Percentiles rank a stretch among this genome's conserved stretches.
phyloP scores from a whole-genome alignment of 2,113 vertebrate species.

The Neomonachus schauinslandi region DNA sequence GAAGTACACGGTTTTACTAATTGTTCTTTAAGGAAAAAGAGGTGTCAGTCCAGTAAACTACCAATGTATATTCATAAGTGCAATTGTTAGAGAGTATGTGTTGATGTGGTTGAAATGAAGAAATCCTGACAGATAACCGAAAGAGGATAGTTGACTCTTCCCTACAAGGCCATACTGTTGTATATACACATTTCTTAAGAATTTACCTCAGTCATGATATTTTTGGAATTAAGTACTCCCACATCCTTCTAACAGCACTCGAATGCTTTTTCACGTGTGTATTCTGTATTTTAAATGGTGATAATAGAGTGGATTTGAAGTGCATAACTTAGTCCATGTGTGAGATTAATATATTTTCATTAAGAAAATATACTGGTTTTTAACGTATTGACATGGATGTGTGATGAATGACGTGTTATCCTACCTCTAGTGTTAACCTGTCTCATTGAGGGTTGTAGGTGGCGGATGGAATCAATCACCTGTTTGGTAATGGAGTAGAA shows the following conservation, averaged over 20 bases:
- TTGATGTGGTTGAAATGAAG: no score
- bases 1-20: background rate
- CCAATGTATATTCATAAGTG: background rate
- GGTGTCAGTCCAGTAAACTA: background rate
- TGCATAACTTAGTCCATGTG: background rate
- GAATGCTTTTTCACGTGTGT: background rate
- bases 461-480: background rate
- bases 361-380: no score
- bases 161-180: no score
- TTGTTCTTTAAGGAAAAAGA: background rate
- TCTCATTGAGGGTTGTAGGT: no score
- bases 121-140: no score
- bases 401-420: background rate
- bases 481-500: background rate
- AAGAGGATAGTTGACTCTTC: no score
- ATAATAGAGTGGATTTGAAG: background rate
- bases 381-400: no score
- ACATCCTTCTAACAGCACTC: background rate
- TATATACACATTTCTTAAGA: background rate
- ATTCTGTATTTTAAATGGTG: background rate
- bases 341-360: background rate
- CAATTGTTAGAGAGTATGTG: background rate
- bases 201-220: background rate
- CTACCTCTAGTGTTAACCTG: background rate
- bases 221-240: no score